Evolutionary conservation across 2,113 vertebrate genomes (phyloP).

Genomic region (Tetrax tetrax): DNA sequence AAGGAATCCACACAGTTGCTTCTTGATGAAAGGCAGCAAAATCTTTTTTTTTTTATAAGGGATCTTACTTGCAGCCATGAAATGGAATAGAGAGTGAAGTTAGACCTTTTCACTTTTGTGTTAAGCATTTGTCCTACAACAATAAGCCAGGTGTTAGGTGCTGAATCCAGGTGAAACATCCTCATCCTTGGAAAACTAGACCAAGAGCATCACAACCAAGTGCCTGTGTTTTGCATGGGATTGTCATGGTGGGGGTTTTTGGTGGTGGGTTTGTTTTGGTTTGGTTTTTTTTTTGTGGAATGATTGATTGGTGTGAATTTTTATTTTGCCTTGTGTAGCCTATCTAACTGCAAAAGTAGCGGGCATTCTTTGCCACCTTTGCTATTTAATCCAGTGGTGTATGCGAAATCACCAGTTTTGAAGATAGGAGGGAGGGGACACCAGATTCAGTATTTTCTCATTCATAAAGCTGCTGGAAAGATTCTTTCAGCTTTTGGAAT

Average conservation of each 20-base stretch:
- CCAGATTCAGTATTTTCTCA: not conserved
- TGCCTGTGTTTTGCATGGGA: not conserved
- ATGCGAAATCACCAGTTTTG: not conserved
- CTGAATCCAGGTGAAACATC: not conserved
- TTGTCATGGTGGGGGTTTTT: not conserved
- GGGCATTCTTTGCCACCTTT: not conserved
- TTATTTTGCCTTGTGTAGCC: not conserved
- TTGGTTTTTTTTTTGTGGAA: not conserved
- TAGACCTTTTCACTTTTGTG: not conserved
- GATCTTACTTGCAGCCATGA: not conserved
- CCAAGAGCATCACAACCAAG: not conserved
- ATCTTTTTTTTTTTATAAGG: not conserved
- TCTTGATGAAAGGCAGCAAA: not conserved
- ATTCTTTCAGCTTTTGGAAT: not conserved
- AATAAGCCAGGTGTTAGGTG: not conserved
- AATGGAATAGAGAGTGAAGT: not conserved
- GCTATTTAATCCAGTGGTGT: not conserved
- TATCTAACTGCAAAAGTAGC: not conserved
- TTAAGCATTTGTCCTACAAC: not conserved
- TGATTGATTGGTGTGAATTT: not conserved
- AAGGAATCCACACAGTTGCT: not conserved
- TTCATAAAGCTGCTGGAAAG: not conserved
- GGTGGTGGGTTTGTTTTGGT: no score
- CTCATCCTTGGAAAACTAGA: not conserved
- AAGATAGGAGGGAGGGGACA: not conserved